These are phyloP conservation scores for Tigriopus californicus DNA, from an alignment of 2,888 invertebrate species.

Conservation along the genomic window DNA sequence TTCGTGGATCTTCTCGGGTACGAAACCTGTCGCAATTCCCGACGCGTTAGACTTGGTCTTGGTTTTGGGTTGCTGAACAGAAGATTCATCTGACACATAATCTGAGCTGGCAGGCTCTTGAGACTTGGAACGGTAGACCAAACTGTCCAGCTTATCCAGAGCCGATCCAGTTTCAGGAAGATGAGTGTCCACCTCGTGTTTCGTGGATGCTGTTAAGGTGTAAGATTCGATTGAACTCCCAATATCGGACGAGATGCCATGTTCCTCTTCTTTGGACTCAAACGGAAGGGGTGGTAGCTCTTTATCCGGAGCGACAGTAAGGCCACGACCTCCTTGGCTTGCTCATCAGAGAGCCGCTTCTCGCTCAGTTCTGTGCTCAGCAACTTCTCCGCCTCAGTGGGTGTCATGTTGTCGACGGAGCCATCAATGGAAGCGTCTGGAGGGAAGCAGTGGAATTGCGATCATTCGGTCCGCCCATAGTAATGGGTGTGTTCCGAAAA, in stretches of 20 bases:
- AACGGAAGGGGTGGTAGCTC: not conserved
- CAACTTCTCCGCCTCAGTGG: slow-evolving; percentile 68
- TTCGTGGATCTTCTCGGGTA: not conserved
- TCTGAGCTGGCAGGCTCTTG: not conserved
- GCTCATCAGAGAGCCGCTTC: slow-evolving; percentile 24
- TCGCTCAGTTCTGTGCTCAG: slow-evolving; percentile 40
- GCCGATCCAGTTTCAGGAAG: not conserved
- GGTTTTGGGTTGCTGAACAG: not conserved
- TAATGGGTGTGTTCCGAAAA: slow-evolving; percentile 13
- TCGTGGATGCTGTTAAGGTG: not conserved
- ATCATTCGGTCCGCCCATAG: not conserved
- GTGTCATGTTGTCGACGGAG: slow-evolving; percentile 43
- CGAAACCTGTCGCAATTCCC: not conserved
- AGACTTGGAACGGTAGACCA: not conserved
- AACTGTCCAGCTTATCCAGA: slow-evolving; percentile 5
- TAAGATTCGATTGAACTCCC: too few species aligned
- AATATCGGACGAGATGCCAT: not conserved
- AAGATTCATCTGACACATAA: not conserved
- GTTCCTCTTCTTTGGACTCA: not conserved
- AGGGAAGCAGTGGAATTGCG: not conserved
- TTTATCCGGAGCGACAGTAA: slow-evolving; percentile 33
- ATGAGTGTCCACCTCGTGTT: not conserved
- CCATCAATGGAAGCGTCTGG: not conserved
- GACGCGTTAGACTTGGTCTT: not conserved
- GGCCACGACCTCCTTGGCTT: slow-evolving; percentile 68